phyloP scores from a whole-genome alignment of 2,113 vertebrate genomes.

The Coptodon rendalli region DNA sequence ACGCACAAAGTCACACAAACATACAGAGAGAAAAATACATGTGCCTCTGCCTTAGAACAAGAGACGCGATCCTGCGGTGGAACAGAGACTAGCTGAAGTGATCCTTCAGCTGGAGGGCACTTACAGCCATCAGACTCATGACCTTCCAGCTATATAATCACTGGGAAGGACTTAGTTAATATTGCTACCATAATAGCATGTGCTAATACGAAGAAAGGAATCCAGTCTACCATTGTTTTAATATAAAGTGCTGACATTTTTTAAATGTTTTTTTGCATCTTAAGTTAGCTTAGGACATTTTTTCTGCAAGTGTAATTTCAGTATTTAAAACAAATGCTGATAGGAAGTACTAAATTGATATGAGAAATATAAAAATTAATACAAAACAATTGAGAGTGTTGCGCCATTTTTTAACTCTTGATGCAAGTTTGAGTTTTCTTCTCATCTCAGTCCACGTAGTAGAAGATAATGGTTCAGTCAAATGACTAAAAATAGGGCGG shows the following conservation, averaged over 20 bases:
- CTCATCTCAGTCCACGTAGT: neutral
- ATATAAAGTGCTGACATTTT: neutral
- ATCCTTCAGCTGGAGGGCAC: constrained; percentile 27
- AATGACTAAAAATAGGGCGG: neutral
- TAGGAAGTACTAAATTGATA: neutral
- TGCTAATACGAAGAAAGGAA: neutral
- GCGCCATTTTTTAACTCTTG: neutral
- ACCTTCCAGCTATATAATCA: constrained; percentile 30
- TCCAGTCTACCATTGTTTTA: neutral
- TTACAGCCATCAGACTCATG: constrained; percentile 1
- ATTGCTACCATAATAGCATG: neutral
- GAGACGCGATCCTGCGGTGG: neutral
- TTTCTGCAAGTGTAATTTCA: neutral
- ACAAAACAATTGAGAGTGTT: neutral
- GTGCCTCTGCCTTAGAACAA: neutral
- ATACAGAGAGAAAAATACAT: neutral
- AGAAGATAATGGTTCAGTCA: neutral
- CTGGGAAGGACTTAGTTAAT: neutral
- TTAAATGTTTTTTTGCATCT: neutral
- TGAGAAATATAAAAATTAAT: neutral
- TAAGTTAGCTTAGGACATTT: neutral
- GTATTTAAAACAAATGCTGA: neutral
- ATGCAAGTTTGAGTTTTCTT: neutral
- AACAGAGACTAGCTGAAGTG: neutral
- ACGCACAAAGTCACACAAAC: neutral